Evolutionary conservation across 2,797 vertebrate species (phyloP).

Genomic region (Etheostoma nigrum): DNA sequence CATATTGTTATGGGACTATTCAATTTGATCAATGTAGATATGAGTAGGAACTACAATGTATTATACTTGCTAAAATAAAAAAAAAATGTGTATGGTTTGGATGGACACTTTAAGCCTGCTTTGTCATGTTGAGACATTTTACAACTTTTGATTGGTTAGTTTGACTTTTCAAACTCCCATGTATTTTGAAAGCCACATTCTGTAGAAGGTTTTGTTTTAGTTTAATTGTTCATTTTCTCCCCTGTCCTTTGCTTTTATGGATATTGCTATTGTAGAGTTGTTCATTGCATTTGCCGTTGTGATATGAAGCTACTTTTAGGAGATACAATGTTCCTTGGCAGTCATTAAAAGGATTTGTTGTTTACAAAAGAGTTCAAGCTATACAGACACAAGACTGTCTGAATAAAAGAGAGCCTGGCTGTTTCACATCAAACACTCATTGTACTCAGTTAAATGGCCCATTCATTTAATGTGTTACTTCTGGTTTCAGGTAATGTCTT

Average conservation of each 20-base stretch:
- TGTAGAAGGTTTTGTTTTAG: slow-evolving; percentile 11
- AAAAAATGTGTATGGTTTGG: background rate
- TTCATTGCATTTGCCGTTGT: slow-evolving; percentile 41
- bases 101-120: background rate
- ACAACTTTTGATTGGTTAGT: background rate
- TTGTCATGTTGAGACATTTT: background rate
- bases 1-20: background rate
- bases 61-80: background rate
- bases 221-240: slow-evolving; percentile 24
- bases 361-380: slow-evolving; percentile 45
- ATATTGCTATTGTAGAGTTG: slow-evolving; percentile 32
- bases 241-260: slow-evolving; percentile 28
- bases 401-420: background rate
- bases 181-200: slow-evolving; percentile 20
- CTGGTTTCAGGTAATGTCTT: slow-evolving; percentile 17
- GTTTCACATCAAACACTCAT: slow-evolving; percentile 14
- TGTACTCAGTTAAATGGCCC: slow-evolving; percentile 25
- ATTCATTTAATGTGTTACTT: slow-evolving; percentile 36
- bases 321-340: slow-evolving; percentile 40
- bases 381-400: slow-evolving; percentile 28
- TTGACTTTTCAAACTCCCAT: slow-evolving; percentile 23
- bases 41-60: background rate
- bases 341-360: slow-evolving; percentile 51
- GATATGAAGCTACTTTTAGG: slow-evolving; percentile 28
- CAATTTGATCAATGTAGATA: slow-evolving; percentile 1